Evolutionary conservation across 2,113 vertebrate genomes (phyloP), one percentile per base, ranked within the genome.

Genomic region (Aythya baeri): DNA sequence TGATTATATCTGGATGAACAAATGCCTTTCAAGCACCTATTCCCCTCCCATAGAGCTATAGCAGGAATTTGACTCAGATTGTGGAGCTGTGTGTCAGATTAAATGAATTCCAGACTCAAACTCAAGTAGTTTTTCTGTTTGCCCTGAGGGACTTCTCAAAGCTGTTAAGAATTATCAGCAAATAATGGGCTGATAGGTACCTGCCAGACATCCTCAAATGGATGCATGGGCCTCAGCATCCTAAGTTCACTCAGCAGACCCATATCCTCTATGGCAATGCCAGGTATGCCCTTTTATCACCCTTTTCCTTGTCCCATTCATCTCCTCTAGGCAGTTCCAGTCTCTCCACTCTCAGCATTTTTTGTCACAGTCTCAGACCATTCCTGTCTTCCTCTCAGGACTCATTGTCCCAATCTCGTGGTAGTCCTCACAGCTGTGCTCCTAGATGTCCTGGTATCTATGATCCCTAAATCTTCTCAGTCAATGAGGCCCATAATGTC

Each of bases 141-240:
- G 63, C 44, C 8, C 55, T 75, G 32, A 63, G 41, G 2, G 36
- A 14, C 13, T 13, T 63, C 70, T 58, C 34, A 61, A 72, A 34
- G 44, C 32, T 27, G 20, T 58, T 58, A 57, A 27, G 22, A 66
- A n/a, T 32, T 74, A 43, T 32, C 79, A 84, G 17, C 20, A 25
- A 43, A 4, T 29, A 43, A 43, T 38, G 41, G 59, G 3, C 15
- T 77, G 26, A 65, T 15, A 26, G 0, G 0, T 59, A 32, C 27
- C 66, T 38, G 44, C 11, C 23, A 17, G 34, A 26, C 11, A 49
- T 44, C 31, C 25, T 49, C 52, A 44, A 26, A 26, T 38, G n/a
- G 21, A 14, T n/a, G 17, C 14, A 29, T 5, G 8, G 26, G 4
- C 29, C 26, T 62, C 0, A 0, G 18, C 22, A 57, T 29, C 44